Percentiles rank a stretch among this genome's conserved stretches.
phyloP scores from a whole-genome alignment of 2,888 invertebrate genomes.

The Mythimna vitellina region DNA sequence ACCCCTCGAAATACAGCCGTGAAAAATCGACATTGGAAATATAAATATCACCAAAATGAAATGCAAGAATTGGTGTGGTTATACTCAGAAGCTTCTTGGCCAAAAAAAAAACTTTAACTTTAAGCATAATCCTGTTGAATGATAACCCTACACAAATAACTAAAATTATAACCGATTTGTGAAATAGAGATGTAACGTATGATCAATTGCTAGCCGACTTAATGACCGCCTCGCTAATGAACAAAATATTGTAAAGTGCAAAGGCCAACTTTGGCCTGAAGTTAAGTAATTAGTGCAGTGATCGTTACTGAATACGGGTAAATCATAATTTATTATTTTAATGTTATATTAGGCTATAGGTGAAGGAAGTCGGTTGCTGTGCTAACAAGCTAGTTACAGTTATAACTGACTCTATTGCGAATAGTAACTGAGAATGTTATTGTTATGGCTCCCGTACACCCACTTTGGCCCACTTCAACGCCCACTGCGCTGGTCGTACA shows the following conservation, averaged over 20 bases:
- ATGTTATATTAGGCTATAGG: constrained; percentile 15
- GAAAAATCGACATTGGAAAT: background rate
- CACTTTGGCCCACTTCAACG: constrained; percentile 46
- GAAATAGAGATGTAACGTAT: constrained; percentile 54
- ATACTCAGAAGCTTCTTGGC: background rate
- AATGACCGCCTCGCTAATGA: constrained; percentile 54
- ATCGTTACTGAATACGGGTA: constrained; percentile 17
- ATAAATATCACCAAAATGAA: background rate
- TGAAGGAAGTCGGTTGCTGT: constrained; percentile 5
- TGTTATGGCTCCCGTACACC: constrained; percentile 46
- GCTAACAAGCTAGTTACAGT: constrained; percentile 37
- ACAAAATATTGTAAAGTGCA: constrained; percentile 54
- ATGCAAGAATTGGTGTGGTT: background rate
- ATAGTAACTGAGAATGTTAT: constrained; percentile 43
- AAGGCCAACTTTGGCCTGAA: constrained; percentile 44
- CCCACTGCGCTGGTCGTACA: constrained; percentile 38
- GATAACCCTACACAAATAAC: constrained; percentile 39
- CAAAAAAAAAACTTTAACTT: background rate
- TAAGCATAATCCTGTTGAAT: background rate
- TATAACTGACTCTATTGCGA: constrained; percentile 33
- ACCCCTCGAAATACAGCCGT: background rate
- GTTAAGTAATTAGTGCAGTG: constrained; percentile 49
- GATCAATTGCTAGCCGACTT: constrained; percentile 51
- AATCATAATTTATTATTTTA: constrained; percentile 35
- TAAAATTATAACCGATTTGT: constrained; percentile 47